Evolutionary conservation across 2,797 vertebrate species (phyloP).

Genomic region (Saxicola maurus): DNA sequence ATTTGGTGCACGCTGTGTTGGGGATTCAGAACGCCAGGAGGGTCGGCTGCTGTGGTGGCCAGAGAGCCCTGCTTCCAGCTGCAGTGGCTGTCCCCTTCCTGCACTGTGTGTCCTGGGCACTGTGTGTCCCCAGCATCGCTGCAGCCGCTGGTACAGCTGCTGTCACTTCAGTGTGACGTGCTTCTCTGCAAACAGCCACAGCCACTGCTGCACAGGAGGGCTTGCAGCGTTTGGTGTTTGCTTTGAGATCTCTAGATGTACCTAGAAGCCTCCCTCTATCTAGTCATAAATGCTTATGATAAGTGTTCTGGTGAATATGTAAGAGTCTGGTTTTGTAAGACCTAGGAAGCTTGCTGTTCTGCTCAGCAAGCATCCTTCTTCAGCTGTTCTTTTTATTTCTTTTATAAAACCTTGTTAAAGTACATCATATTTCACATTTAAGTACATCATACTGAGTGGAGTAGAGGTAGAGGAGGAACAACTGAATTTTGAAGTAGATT

Average conservation of each 20-base stretch:
- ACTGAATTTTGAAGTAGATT: not conserved
- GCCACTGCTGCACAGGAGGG: not conserved
- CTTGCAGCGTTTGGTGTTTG: not conserved
- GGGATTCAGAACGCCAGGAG: not conserved
- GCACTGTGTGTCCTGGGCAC: not conserved
- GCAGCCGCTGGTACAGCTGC: not conserved
- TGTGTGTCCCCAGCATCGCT: fast-evolving
- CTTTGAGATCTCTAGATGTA: not conserved
- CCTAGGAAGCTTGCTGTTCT: not conserved
- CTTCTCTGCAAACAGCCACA: not conserved
- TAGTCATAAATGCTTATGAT: not conserved
- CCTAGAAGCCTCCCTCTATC: not conserved
- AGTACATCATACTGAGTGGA: not conserved
- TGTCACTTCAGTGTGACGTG: not conserved
- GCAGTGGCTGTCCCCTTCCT: not conserved
- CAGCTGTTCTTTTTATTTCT: not conserved
- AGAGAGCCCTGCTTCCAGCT: not conserved
- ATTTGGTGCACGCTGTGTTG: fast-evolving
- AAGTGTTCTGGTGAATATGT: not conserved
- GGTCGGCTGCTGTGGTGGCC: fast-evolving
- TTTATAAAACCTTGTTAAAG: not conserved
- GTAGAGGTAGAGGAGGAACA: not conserved
- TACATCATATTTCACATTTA: not conserved
- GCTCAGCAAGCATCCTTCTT: not conserved
- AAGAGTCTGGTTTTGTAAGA: not conserved